Base-by-base conservation (phyloP, 2,888 invertebrate genomes). In the Ypsolopha scabrella region DNA sequence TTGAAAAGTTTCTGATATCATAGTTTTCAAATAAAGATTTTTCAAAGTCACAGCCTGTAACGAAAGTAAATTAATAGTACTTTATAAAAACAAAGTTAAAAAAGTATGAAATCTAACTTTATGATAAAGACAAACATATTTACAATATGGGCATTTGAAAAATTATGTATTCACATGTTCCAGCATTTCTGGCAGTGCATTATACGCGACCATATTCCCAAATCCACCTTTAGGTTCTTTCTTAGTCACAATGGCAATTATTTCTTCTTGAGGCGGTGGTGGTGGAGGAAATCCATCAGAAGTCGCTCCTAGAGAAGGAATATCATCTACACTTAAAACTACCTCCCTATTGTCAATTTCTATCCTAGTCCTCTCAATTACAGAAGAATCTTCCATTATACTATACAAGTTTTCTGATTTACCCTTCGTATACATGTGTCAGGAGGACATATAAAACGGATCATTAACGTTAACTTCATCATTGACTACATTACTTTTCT, bases 371-470 rank as follows among this genome's bases (percentile, higher is more conserved):
- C 85, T 79, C 54, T 86, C 85, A 64, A 70, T 64, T 50, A 70
- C 64, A 53, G 80, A 74, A 68, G 68, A 82, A 65, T 87, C 87
- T 60, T 87, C 87, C 87, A 87, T 87, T 54, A 87, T 87, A 67
- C 87, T 87, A 58, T 90, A 90, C 70, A 90, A 80, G 64, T 87
- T 88, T 60, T 87, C 86, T 48, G 85, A 78, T 64, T 88, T 88
- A 58, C 80, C 83, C 56, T 85, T 82, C 57, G 77, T 81, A 67
- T 83, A 90, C 88, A 92, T 91, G 87, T 92, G 92, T 92, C 92
- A 92, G 88, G 92, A 92, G 58, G 88, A 88, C 83, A 91, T 86
- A 55, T 90, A 91, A 70, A 90, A 91, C 0, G 91, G 90, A 75
- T 92, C 91, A 54, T 80, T 87, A 13, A 87, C 74, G 65, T 87